These are phyloP conservation scores for Microchrysa polita DNA, from an alignment of 2,888 invertebrate species.

Conservation along the genomic window DNA sequence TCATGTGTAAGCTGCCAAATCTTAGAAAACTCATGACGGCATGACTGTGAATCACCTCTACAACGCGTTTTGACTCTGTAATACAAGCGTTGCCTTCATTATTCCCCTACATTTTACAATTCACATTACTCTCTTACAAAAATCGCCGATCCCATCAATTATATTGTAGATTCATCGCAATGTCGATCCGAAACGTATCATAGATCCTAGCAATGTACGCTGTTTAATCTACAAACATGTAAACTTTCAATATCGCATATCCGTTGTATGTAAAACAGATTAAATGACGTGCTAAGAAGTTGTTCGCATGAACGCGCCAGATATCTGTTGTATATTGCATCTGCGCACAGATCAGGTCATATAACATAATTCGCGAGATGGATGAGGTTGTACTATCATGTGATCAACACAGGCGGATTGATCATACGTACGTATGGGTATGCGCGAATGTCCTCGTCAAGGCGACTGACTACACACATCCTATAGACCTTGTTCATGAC, in stretches of 20 bases:
- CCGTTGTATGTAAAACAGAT: conserved; percentile 37
- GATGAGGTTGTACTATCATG: neutral
- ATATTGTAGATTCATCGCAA: neutral
- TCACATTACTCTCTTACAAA: conserved; percentile 36
- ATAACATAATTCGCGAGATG: neutral
- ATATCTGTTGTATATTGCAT: conserved; percentile 20
- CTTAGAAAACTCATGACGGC: no score
- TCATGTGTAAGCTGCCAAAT: no score
- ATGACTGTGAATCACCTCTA: no score
- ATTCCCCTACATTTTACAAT: conserved; percentile 42
- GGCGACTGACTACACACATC: conserved; percentile 23
- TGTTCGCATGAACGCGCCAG: conserved; percentile 30
- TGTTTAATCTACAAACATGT: neutral
- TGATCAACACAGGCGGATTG: no score
- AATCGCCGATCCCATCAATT: conserved; percentile 12
- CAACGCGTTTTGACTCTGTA: neutral
- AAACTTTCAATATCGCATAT: conserved; percentile 17
- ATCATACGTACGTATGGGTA: neutral
- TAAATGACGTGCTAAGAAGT: conserved; percentile 39
- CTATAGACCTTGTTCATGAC: conserved; percentile 34
- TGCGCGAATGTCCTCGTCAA: conserved; percentile 23
- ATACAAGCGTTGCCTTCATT: conserved; percentile 34
- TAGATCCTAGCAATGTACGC: neutral
- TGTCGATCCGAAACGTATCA: no score
- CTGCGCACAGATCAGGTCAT: conserved; percentile 27